Evolutionary conservation across 2,113 vertebrate genomes (phyloP), one percentile per base, ranked within the genome.

Genomic region (Nothobranchius furzeri): DNA sequence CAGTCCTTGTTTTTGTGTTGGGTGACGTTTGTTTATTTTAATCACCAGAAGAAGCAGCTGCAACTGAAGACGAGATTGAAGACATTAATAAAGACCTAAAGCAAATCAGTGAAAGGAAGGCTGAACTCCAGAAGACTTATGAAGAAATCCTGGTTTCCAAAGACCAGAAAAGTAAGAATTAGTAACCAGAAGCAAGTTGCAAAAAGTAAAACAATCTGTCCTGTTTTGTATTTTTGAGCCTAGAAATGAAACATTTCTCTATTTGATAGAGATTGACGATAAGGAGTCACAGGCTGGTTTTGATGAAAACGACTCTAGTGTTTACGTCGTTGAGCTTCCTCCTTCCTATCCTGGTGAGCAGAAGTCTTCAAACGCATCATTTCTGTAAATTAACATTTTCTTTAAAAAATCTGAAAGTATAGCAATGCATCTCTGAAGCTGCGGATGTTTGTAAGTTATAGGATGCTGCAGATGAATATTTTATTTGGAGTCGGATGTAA

Each of bases 331-430:
- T 46, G 76, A 68, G 11, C 2, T 71, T 48, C 89, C 88, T 7
- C 90, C 88, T 8, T 0, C 56, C 5, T 9, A n/a, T 13, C 69
- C 81, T 7, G 88, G 90, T 90, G 35, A 80, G 81, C 42, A 24
- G 9, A 24, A 57, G 3, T 15, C 4, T 7, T 12, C 9, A 62
- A 62, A 49, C 7, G 4, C 4, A 6, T 14, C 13, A 4, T 30
- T 13, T 54, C 9, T 53, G 51, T 53, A 13, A 30, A 13, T 10
- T 5, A 8, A 35, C 14, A 14, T 11, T n/a, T 56, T 3, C 40
- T 7, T n/a, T 40, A 2, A 56, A 30, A 15, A n/a, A 40, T 40
- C 6, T 2, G 7, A 7, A 40, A 9, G 37, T 40, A 5, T 30
- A 30, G 30, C 30, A 30, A 30, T 30, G 30, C 30, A 30, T 30